A percentile compares a stretch with the other conserved stretches of the same genome.
phyloP scores from a whole-genome alignment of 2,888 invertebrate genomes.

The Carabus problematicus region DNA sequence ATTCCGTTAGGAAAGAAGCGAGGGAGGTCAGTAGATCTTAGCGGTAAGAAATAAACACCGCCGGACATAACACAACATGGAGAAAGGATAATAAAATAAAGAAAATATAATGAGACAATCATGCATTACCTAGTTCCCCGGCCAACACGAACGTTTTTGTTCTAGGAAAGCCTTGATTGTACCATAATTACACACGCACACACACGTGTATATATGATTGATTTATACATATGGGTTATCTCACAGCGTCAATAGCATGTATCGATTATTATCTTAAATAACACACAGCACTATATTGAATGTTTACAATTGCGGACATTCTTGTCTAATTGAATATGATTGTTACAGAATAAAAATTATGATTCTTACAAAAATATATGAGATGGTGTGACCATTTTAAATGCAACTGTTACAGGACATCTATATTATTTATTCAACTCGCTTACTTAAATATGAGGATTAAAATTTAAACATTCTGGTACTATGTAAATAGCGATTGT shows the following conservation, averaged over 20 bases:
- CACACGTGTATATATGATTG: neutral
- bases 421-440: neutral
- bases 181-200: conserved; percentile 2
- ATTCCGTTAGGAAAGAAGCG: neutral
- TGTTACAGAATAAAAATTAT: too few relatives aligned
- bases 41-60: neutral
- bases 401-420: neutral
- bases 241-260: neutral
- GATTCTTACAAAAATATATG: too few relatives aligned
- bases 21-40: conserved; percentile 1
- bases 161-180: conserved; percentile 22
- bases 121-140: neutral
- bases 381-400: too few relatives aligned
- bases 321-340: too few relatives aligned
- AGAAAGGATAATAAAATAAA: conserved; percentile 34
- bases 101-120: conserved; percentile 29
- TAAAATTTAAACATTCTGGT: too few relatives aligned
- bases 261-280: neutral
- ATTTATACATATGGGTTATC: neutral
- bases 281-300: conserved; percentile 1
- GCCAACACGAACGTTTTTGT: conserved; percentile 13
- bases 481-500: too few relatives aligned
- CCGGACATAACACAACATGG: neutral
- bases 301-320: neutral
- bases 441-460: neutral